A percentile compares a stretch with the other conserved stretches of the same genome.
These are phyloP conservation scores for Halcyon leucocephala DNA, from an alignment of 2,797 vertebrate genomes.

Conservation along the genomic window DNA sequence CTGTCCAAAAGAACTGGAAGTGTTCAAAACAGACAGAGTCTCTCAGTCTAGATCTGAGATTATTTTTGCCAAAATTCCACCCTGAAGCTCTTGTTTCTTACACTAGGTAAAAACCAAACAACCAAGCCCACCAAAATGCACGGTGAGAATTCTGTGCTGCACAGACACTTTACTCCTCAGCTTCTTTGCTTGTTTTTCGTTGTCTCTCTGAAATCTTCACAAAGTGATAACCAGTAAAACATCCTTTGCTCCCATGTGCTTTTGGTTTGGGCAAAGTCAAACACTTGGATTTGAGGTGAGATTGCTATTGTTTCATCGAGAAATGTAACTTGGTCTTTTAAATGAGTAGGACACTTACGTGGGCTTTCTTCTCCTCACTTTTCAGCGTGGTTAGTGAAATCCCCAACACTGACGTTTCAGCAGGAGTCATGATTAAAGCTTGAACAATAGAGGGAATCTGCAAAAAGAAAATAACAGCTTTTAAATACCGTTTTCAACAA, in stretches of 20 bases:
- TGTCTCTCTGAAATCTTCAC: not conserved
- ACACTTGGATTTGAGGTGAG: not conserved
- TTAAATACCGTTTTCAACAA: not conserved
- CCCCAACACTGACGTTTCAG: not conserved
- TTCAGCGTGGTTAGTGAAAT: not conserved
- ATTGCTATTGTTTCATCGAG: not conserved
- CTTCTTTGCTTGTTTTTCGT: not conserved
- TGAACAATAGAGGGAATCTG: not conserved
- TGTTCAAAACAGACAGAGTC: not conserved
- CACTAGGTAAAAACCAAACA: accelerated
- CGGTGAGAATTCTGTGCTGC: not conserved
- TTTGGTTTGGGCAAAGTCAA: not conserved
- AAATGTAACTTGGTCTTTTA: not conserved
- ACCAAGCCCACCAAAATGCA: not conserved
- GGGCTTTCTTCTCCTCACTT: not conserved
- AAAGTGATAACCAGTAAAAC: not conserved
- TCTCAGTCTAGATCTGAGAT: not conserved
- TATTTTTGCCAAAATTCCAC: not conserved
- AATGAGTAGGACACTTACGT: not conserved
- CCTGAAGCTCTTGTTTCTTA: not conserved
- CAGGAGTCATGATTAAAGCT: not conserved
- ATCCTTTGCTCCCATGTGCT: not conserved
- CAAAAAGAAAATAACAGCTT: not conserved
- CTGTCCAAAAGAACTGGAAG: not conserved
- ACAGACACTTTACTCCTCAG: not conserved